Evolutionary conservation across 1,140 invertebrate species (phyloP).

Genomic region (Halesus radiatus): DNA sequence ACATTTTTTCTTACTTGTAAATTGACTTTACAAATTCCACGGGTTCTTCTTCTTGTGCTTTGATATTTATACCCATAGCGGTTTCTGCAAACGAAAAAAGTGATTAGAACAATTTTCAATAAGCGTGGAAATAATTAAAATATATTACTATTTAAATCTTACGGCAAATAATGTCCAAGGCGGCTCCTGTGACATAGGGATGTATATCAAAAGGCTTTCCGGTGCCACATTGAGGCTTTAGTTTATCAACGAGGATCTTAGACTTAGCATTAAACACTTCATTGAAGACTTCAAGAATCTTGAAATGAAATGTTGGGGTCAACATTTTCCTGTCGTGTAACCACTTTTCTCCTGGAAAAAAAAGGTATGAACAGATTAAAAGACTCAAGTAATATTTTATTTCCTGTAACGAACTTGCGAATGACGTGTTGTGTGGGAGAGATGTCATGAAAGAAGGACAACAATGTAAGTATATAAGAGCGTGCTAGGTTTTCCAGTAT

Average conservation of each 20-base stretch:
- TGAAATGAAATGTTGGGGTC: constrained; percentile 85
- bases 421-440: too few relatives aligned
- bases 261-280: constrained; percentile 68
- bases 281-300: constrained; percentile 79
- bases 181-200: constrained; percentile 74
- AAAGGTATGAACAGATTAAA: too few relatives aligned
- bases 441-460: too few relatives aligned
- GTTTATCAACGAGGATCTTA: constrained; percentile 73
- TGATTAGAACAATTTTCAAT: too few relatives aligned
- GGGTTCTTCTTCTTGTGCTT: constrained; percentile 46
- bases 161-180: constrained; percentile 81
- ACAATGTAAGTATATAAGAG: too few relatives aligned
- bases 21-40: constrained; percentile 46
- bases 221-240: constrained; percentile 72
- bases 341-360: constrained; percentile 72
- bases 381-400: too few relatives aligned
- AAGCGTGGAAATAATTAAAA: too few relatives aligned
- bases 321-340: constrained; percentile 76
- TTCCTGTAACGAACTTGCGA: too few relatives aligned
- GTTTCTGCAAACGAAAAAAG: constrained; percentile 46
- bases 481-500: too few relatives aligned
- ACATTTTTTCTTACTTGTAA: constrained; percentile 32
- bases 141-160: constrained; percentile 41
- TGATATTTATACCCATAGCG: constrained; percentile 56
- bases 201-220: constrained; percentile 75